Base-by-base conservation (phyloP, 1,140 invertebrate genomes). In the Drosophila murphyi region DNA sequence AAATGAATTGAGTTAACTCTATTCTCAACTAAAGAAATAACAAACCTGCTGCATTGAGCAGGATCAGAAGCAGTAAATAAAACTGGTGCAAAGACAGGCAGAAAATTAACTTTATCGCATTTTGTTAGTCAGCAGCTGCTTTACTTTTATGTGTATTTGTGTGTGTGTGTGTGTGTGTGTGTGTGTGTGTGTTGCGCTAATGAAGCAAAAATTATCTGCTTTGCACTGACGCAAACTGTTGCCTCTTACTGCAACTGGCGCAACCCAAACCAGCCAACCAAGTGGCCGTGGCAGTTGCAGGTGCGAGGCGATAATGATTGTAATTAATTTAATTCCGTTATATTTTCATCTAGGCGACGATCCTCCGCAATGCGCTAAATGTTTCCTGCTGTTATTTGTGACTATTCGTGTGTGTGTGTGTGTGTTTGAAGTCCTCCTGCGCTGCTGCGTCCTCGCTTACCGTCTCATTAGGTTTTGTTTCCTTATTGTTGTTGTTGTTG, bases 281-380 rank as follows among this genome's bases (percentile, higher is more conserved):
- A 37, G 35, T 6, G 39, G 43, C 50, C 43, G 50, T 6, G 39
- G 43, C 56, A 50, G 50, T 51, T 63, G 67, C 83, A 83, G 78
- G 70, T 74, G 68, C 32, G 47, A 50, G 45, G 76, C 83, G 80
- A 86, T 91, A 91, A 91, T 91, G 76, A 79, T 89, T 78, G 85
- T 89, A 91, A 91, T 91, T 91, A 91, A 91, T 91, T 91, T 91
- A 91, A 91, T 91, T 91, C 51, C 81, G 81, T 91, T 91, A 91
- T 91, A 91, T 91, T 91, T 89, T 82, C 83, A 91, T 91, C 89
- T 91, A 88, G 76, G 79, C 72, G 50, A 60, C 34, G 68, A 81
- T 81, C 51, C 85, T 68, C 85, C 55, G 85, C 85, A 89, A 81
- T 89, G 85, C 85, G 85, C 85, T 89, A 89, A 89, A 89, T 81